phyloP scores from a whole-genome alignment of 2,113 vertebrate genomes.

The Abramis brama region DNA sequence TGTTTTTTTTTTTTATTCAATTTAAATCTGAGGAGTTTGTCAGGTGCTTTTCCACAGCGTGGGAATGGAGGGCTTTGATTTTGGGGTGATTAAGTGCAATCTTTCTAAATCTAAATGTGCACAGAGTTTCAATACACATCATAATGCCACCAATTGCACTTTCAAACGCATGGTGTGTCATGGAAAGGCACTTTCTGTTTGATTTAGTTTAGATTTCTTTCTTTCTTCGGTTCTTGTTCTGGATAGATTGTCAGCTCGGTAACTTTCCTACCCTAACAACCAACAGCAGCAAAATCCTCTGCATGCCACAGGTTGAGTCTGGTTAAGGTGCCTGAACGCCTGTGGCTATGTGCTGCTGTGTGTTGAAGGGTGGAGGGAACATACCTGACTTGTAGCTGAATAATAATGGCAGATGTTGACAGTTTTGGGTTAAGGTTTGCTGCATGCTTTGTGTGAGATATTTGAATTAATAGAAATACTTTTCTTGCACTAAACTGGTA shows the following conservation, averaged over 20 bases:
- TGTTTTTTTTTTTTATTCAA: not conserved
- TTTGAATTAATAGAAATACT: not conserved
- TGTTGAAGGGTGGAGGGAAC: constrained; percentile 44
- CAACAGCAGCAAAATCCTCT: constrained; percentile 2
- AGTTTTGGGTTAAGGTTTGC: constrained; percentile 15
- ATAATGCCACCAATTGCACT: constrained; percentile 24
- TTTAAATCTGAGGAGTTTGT: constrained; percentile 35
- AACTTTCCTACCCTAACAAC: constrained; percentile 28
- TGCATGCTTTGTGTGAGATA: constrained; percentile 4
- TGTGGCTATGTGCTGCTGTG: not conserved
- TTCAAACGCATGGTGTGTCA: constrained; percentile 1
- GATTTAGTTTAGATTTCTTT: constrained; percentile 16
- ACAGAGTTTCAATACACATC: constrained; percentile 12
- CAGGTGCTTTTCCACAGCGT: constrained; percentile 40
- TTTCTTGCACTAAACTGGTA: not conserved
- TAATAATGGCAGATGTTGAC: constrained; percentile 38
- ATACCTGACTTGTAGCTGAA: constrained; percentile 44
- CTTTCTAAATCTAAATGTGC: constrained; percentile 23
- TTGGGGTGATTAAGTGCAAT: constrained; percentile 13
- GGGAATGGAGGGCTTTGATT: constrained; percentile 44
- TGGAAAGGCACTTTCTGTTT: not conserved
- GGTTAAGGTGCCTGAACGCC: not conserved
- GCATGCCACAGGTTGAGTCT: not conserved
- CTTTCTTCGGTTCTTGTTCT: not conserved
- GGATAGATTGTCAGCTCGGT: constrained; percentile 8